Evolutionary conservation across 2,113 vertebrate genomes (phyloP).

Genomic region (Saccopteryx leptura): DNA sequence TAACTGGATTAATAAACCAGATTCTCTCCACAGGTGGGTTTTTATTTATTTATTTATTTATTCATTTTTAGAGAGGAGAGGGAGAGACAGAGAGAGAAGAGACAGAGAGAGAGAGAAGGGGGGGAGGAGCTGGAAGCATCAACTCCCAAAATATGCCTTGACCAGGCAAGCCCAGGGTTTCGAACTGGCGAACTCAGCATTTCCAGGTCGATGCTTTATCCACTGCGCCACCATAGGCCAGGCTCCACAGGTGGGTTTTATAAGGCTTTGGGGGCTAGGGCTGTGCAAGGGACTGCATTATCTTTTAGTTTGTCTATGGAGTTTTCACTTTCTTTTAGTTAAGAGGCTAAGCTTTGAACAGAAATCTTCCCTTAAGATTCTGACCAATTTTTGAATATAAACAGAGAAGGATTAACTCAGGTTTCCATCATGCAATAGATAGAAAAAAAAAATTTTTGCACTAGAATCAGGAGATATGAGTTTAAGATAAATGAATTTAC

Average conservation of each 20-base stretch:
- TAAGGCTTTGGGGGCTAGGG: neutral
- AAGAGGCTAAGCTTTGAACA: neutral
- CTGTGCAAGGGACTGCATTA: neutral
- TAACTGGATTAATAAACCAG: neutral
- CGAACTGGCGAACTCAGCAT: no score
- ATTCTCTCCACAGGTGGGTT: neutral
- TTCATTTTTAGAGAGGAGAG: no score
- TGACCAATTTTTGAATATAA: conserved; percentile 31
- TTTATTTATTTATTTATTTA: no score
- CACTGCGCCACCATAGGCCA: no score
- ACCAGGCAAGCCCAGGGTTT: no score
- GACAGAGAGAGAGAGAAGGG: no score
- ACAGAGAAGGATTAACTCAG: neutral
- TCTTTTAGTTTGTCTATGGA: conserved; percentile 23
- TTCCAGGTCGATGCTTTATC: no score
- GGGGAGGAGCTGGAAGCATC: no score
- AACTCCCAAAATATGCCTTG: no score
- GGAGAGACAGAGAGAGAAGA: no score
- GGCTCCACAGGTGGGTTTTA: neutral
- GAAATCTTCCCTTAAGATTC: conserved; percentile 55
- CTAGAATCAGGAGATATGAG: neutral
- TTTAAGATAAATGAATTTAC: conserved; percentile 43
- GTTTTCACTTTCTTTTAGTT: conserved; percentile 55
- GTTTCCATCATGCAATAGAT: neutral
- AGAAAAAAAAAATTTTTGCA: conserved; percentile 24